Evolutionary conservation across 2,113 vertebrate species (phyloP), one percentile per base, ranked within the genome.

Genomic region (Peromyscus leucopus): DNA sequence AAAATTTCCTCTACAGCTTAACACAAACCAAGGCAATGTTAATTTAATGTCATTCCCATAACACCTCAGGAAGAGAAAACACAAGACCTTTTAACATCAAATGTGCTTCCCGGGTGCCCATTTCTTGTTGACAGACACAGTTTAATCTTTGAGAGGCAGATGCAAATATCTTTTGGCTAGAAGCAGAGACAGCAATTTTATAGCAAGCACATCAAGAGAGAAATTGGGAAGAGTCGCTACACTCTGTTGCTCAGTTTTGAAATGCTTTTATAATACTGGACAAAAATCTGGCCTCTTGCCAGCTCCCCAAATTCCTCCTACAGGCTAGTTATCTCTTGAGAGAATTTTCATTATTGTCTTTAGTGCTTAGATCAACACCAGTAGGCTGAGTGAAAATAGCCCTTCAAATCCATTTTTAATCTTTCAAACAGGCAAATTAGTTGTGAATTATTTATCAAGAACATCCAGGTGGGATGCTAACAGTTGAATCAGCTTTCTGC

Each of bases 61-160:
- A 76, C 63, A 75, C 36, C 42, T 91, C 8, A 89, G 75, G 90
- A 97, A 98, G 98, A 97, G 93, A 90, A 98, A 98, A 96, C 92
- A 90, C 13, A 4, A 86, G 89, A 51, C 33, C 1, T 92, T 95
- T 96, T 89, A 95, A 93, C 95, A 98, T 94, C 83, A 93, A 93
- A 96, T 57, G 93, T 95, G 93, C 96, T 96, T 97, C 91, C 72
- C 46, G 46, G 83, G 36, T 89, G 97, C 75, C 95, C 94, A 36
- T 96, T 98, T 97, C 95, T 96, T 98, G 94, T 97, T 96, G 98
- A 80, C 76, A 98, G 94, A 97, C 74, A 69, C 36, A 31, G 91
- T 96, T 97, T 98, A 97, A 98, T 98, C 97, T 98, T 97, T 96
- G 93, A 98, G 96, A 89, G 91, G 95, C 97, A 98, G 97, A 97